phyloP scores from a whole-genome alignment of 2,113 vertebrate species.

The Arenaria interpres region DNA sequence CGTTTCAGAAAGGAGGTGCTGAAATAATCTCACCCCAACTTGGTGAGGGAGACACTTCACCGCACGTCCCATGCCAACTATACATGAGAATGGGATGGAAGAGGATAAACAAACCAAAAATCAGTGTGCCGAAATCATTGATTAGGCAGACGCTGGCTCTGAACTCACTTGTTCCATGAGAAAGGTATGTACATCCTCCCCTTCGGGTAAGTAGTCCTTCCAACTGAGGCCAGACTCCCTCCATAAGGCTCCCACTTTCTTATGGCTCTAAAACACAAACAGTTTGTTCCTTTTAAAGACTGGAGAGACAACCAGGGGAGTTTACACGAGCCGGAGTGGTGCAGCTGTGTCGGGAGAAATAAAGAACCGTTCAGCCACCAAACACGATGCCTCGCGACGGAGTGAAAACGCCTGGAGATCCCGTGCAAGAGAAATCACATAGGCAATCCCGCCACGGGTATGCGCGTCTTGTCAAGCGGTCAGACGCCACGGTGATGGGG shows the following conservation, averaged over 20 bases:
- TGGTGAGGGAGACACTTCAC: background rate
- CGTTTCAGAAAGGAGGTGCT: background rate
- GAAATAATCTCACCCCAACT: background rate
- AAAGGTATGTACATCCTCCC: constrained; percentile 89
- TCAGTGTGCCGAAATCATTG: background rate
- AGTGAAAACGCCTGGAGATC: background rate
- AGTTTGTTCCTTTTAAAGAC: background rate
- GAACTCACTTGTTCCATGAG: constrained; percentile 87
- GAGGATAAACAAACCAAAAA: background rate
- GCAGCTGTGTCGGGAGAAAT: constrained; percentile 25
- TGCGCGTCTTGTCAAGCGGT: background rate
- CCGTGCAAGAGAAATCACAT: background rate
- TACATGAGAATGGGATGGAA: fast-evolving
- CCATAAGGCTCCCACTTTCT: constrained; percentile 93
- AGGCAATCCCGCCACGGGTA: background rate
- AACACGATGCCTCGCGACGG: background rate
- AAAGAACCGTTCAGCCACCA: background rate
- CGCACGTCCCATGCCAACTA: background rate
- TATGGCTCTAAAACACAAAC: constrained; percentile 90
- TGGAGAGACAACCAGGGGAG: background rate
- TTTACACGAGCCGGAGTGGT: background rate
- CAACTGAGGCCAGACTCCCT: constrained; percentile 90
- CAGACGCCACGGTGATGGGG: background rate
- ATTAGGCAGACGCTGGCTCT: background rate
- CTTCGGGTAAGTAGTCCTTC: constrained; percentile 89